phyloP scores from a whole-genome alignment of 2,797 vertebrate species.

The Rhinatrema bivittatum region DNA sequence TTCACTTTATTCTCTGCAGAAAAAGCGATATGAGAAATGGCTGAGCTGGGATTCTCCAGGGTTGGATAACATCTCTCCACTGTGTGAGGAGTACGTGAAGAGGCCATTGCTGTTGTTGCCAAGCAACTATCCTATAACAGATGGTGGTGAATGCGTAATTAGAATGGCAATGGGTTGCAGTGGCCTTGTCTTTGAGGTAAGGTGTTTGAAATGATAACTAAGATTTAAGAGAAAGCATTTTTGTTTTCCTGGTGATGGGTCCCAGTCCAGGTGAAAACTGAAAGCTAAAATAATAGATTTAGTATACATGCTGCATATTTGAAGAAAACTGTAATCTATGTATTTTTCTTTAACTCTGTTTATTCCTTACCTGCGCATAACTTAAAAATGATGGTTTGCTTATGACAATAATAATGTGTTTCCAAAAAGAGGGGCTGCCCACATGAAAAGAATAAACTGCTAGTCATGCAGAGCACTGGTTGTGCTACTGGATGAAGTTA shows the following conservation, averaged over 20 bases:
- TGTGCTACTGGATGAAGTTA: too few relatives aligned
- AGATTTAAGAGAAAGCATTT: background rate
- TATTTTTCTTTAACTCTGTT: too few relatives aligned
- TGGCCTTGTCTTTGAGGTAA: constrained; percentile 8
- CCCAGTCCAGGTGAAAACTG: background rate
- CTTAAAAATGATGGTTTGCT: too few relatives aligned
- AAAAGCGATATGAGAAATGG: constrained; percentile 41
- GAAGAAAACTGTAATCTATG: too few relatives aligned
- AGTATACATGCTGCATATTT: too few relatives aligned
- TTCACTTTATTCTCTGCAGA: constrained; percentile 30
- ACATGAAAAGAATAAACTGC: too few relatives aligned
- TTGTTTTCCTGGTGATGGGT: background rate
- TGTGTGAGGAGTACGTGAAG: constrained; percentile 10
- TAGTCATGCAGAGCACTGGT: too few relatives aligned
- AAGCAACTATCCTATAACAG: constrained; percentile 39
- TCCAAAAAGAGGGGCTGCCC: too few relatives aligned
- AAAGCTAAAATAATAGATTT: too few relatives aligned
- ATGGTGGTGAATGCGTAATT: constrained; percentile 5
- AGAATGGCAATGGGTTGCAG: background rate
- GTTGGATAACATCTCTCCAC: constrained; percentile 41
- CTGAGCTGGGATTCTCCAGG: constrained; percentile 30
- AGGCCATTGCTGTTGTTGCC: constrained; percentile 46
- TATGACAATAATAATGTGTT: too few relatives aligned
- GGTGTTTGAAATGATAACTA: background rate
- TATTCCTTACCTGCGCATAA: too few relatives aligned